Evolutionary conservation across 2,797 vertebrate genomes (phyloP).

Genomic region (Malacoraja senta): DNA sequence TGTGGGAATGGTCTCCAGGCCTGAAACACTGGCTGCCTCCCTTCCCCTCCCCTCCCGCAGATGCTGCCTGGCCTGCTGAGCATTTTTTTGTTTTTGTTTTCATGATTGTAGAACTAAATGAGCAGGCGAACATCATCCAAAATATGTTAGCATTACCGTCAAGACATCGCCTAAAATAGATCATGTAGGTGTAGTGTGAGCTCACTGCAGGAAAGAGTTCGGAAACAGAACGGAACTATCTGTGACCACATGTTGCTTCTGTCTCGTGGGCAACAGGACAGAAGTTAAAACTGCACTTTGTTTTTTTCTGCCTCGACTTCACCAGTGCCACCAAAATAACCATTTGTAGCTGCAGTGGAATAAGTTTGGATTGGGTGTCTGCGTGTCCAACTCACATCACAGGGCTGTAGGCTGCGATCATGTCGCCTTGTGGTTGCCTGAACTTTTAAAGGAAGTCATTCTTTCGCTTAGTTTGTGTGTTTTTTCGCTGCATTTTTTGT

Average conservation of each 20-base stretch:
- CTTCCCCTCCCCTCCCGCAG: no score
- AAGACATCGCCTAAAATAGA: background rate
- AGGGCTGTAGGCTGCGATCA: background rate
- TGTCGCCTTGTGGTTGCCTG: slow-evolving; percentile 21
- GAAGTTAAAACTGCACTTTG: background rate
- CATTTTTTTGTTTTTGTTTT: no score
- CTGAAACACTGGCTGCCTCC: no score
- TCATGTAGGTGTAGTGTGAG: background rate
- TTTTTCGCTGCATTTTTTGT: background rate
- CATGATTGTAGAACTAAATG: no score
- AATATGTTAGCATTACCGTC: background rate
- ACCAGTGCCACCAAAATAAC: slow-evolving; percentile 5
- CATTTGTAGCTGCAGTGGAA: background rate
- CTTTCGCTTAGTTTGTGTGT: background rate
- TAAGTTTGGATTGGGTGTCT: background rate
- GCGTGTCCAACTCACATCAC: background rate
- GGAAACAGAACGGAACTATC: background rate
- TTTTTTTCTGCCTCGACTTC: background rate
- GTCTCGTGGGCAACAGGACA: background rate
- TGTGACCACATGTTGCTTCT: background rate
- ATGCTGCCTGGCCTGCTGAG: no score
- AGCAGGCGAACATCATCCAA: background rate
- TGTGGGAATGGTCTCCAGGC: no score
- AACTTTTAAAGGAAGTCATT: slow-evolving; percentile 28
- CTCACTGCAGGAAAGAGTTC: background rate